phyloP scores from a whole-genome alignment of 2,113 vertebrate species.

The Opisthocomus hoazin region DNA sequence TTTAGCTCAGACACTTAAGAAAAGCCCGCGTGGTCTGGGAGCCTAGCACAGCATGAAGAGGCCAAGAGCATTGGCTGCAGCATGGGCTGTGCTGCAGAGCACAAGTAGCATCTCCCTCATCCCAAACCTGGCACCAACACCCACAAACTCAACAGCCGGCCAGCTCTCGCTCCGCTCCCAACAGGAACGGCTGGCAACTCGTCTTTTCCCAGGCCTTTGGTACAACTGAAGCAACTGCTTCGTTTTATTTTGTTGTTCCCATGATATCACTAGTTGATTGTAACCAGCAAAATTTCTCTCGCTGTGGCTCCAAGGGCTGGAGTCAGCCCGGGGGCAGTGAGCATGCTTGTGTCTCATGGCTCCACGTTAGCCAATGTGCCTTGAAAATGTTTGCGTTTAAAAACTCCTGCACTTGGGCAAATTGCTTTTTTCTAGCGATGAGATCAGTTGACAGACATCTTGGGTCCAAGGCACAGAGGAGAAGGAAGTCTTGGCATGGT shows the following conservation, averaged over 20 bases:
- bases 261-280: constrained; percentile 19
- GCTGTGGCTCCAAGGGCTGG: background rate
- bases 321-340: background rate
- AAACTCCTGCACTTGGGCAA: background rate
- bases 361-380: background rate
- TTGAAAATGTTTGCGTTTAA: background rate
- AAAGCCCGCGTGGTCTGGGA: background rate
- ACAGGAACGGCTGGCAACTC: background rate
- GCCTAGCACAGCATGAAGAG: accelerated
- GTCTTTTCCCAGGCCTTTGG: constrained; percentile 11
- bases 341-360: background rate
- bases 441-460: background rate
- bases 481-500: background rate
- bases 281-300: constrained; percentile 15
- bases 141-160: background rate
- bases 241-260: background rate
- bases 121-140: background rate
- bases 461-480: background rate
- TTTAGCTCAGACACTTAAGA: background rate
- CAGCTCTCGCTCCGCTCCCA: background rate
- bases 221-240: background rate
- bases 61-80: background rate
- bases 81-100: background rate
- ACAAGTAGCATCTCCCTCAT: background rate
- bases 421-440: background rate